These are phyloP conservation scores for Oryzias celebensis DNA, from an alignment of 2,113 vertebrate species.

Conservation along the genomic window DNA sequence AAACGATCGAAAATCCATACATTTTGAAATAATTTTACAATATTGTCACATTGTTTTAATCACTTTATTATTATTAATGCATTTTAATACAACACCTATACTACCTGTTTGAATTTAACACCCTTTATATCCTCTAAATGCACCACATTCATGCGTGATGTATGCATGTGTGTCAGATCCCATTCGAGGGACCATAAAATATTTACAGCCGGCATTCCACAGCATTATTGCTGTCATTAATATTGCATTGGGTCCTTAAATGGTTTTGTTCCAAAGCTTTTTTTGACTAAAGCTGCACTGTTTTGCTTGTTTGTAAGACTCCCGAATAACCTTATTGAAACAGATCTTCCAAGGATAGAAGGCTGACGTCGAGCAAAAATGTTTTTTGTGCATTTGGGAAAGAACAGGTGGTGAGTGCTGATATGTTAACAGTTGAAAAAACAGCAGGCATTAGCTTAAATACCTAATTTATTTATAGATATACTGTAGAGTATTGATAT, in stretches of 20 bases:
- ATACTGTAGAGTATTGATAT: background rate
- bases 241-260: slow-evolving; percentile 83
- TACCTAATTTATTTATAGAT: slow-evolving; percentile 3
- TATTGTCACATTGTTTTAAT: no score
- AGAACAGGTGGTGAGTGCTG: slow-evolving; percentile 4
- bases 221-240: slow-evolving; percentile 84
- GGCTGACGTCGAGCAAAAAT: slow-evolving; percentile 35
- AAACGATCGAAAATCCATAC: no score
- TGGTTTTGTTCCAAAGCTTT: slow-evolving; percentile 73
- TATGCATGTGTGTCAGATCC: slow-evolving; percentile 28
- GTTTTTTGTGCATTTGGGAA: slow-evolving; percentile 8
- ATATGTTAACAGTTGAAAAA: slow-evolving; percentile 2
- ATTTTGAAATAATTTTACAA: no score
- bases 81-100: background rate
- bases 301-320: slow-evolving; percentile 29
- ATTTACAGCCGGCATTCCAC: slow-evolving; percentile 81
- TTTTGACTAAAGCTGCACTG: slow-evolving; percentile 20
- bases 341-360: slow-evolving; percentile 22
- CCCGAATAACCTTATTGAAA: slow-evolving; percentile 9
- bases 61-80: no score
- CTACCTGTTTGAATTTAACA: slow-evolving; percentile 20
- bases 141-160: slow-evolving; percentile 2
- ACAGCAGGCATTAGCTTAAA: slow-evolving; percentile 2
- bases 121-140: slow-evolving; percentile 2
- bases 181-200: slow-evolving; percentile 77